Conservation (phyloP, 2,797 vertebrate species). For the Rhynchotus rufescens region DNA sequence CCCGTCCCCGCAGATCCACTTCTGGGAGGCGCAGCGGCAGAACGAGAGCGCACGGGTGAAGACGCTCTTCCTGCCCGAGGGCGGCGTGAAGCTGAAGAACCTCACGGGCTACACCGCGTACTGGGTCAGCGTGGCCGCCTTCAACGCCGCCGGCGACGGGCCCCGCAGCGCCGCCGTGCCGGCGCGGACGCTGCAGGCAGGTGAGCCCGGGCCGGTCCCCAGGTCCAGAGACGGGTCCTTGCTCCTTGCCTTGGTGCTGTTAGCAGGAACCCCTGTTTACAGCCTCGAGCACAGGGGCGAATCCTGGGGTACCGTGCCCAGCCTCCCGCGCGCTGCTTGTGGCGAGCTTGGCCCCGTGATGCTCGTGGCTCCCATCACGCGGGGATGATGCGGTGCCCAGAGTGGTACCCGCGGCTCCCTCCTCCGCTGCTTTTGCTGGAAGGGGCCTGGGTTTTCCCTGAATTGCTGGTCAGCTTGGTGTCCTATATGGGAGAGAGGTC, state of each 20-base stretch:
- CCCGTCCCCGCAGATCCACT: conserved; percentile 86
- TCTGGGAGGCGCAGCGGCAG: conserved; percentile 90
- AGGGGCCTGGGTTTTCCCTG: no score
- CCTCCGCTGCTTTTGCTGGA: no score
- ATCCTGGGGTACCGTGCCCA: not conserved
- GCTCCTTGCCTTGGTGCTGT: not conserved
- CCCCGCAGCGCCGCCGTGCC: conserved; percentile 87
- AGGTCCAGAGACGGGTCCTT: not conserved
- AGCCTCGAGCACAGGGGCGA: not conserved
- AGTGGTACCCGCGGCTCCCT: not conserved
- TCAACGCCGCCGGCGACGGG: conserved; percentile 94
- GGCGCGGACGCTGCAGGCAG: conserved; percentile 94
- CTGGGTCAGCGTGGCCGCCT: conserved; percentile 92
- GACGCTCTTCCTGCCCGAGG: conserved; percentile 93
- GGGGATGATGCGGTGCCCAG: not conserved
- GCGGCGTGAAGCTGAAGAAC: conserved; percentile 92
- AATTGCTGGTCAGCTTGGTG: no score
- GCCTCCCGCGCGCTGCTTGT: no score
- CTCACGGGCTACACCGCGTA: conserved; percentile 95
- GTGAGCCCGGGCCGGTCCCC: conserved; percentile 64
- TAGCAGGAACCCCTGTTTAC: no score
- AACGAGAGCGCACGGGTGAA: conserved; percentile 88
- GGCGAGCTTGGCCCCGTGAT: not conserved
- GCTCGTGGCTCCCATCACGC: not conserved
- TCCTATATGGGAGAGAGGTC: no score